These are phyloP conservation scores for Lacerta viridis DNA, from an alignment of 2,797 vertebrate genomes.

Conservation along the genomic window DNA sequence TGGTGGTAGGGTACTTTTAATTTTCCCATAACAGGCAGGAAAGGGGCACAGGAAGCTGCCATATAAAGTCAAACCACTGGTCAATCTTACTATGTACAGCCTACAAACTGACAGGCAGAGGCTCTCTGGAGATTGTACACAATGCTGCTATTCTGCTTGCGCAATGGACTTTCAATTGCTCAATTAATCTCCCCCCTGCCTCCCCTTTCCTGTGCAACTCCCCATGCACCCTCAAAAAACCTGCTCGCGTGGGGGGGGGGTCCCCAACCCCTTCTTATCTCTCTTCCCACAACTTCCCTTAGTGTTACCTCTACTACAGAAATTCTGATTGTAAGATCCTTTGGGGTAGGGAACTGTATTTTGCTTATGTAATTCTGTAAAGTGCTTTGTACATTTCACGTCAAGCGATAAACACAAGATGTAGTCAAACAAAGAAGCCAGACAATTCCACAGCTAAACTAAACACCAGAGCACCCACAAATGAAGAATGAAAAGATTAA, in stretches of 20 bases:
- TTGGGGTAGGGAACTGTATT: background rate
- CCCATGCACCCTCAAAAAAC: too few species aligned
- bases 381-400: background rate
- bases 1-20: background rate
- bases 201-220: too few species aligned
- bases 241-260: too few species aligned
- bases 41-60: background rate
- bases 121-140: background rate
- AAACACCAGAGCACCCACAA: background rate
- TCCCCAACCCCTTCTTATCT: background rate
- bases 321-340: background rate
- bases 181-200: too few species aligned
- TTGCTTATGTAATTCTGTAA: background rate
- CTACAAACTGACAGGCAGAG: background rate
- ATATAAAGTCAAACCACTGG: background rate
- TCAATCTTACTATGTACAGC: too few species aligned
- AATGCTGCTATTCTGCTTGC: too few species aligned
- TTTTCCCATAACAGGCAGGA: background rate
- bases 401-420: background rate
- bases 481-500: slow-evolving; percentile 5
- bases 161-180: too few species aligned
- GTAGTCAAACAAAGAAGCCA: background rate
- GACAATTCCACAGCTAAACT: background rate
- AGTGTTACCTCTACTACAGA: too few species aligned
- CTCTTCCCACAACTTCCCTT: background rate